Base-by-base conservation (phyloP, 1,140 invertebrate genomes). In the Hirudo medicinalis region DNA sequence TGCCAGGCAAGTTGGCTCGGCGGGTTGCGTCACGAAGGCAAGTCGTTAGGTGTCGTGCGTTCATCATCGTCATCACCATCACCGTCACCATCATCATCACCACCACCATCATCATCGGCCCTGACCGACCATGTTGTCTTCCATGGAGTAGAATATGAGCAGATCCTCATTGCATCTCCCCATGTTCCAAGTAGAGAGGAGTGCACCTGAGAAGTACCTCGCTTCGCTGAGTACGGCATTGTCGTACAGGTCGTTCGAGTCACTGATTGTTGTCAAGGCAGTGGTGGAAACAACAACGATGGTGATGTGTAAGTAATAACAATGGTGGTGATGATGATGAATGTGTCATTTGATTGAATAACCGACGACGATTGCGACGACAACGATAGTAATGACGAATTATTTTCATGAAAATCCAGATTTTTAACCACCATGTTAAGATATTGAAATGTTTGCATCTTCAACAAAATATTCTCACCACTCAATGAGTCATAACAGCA, bases 61-160 rank as follows among this genome's bases (percentile, higher is more conserved):
- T 63, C 29, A 63, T 63, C 29, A 63, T 63, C 15, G 29, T 63
- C 29, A n/a, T 63, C 29, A 63, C 17, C 29, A 63, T 63, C 29
- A 63, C 17, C 29, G 17, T 22, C 29, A 63, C 17, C 29, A 1
- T 5, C 15, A 63, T 32, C 29, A 8, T 15, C 29, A 63, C 13
- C 29, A 22, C 20, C 19, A 63, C 13, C 6, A 8, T 20, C 57
- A 8, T 20, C 29, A 63, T 32, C 19, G 8, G 17, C 57, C 29
- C 0, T 20, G 11, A 63, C 57, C 22, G 13, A 63, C 57, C 57
- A n/a, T 22, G 8, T 63, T 63, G 29, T 25, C 57, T 63, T n/a
- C 57, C 43, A 36, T 40, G 29, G 67, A 68, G 67, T 36, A 68
- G 19, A 68, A 68, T 20, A 68, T 32, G 25, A 68, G 67, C n/a